phyloP scores from a whole-genome alignment of 2,888 invertebrate genomes.

The Mesoligia furuncula region DNA sequence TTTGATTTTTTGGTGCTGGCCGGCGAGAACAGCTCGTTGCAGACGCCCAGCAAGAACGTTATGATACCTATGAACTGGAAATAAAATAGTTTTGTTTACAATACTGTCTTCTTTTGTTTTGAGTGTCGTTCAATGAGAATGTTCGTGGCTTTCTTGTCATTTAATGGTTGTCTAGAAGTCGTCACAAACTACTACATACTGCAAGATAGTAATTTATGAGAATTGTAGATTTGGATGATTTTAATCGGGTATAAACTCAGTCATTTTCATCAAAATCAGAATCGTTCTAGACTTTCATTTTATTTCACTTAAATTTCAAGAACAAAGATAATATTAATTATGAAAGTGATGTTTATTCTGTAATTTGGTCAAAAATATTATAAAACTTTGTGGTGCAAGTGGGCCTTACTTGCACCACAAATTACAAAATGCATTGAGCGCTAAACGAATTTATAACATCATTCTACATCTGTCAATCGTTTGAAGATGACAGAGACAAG shows the following conservation, averaged over 20 bases:
- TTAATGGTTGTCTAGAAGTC: background rate
- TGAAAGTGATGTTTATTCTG: background rate
- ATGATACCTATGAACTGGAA: conserved; percentile 90
- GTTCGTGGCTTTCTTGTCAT: background rate
- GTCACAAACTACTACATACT: too few relatives aligned
- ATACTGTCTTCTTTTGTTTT: background rate
- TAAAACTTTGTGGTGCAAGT: too few relatives aligned
- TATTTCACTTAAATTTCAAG: too few relatives aligned
- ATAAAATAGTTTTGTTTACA: background rate
- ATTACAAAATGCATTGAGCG: background rate
- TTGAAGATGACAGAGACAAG: background rate
- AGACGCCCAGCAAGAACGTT: conserved; percentile 90
- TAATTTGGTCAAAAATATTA: background rate
- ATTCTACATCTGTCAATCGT: background rate
- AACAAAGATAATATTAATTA: background rate
- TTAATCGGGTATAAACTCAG: background rate
- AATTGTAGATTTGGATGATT: background rate
- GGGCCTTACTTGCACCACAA: background rate
- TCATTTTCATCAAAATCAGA: background rate
- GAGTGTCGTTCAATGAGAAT: background rate
- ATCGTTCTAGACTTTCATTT: too few relatives aligned
- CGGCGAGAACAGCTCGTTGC: conserved; percentile 88
- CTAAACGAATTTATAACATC: background rate
- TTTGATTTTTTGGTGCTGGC: conserved; percentile 90
- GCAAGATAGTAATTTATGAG: background rate